Conservation (phyloP, 2,797 vertebrate genomes). For the Podarcis siculus region DNA sequence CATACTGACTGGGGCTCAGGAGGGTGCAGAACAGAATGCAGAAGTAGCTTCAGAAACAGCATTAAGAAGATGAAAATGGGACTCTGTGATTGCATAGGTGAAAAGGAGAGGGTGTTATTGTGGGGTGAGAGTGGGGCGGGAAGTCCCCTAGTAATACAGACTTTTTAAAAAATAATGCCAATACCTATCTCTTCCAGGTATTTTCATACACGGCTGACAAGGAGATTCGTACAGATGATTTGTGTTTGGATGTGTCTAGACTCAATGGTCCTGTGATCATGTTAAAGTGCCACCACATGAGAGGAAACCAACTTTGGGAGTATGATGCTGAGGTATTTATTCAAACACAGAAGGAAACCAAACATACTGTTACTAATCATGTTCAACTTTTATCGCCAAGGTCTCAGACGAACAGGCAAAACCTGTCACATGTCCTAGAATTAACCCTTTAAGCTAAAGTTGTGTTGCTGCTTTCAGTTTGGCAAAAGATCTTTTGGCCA, state of each 20-base stretch:
- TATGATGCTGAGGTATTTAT: slow-evolving; percentile 92
- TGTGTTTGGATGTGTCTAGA: slow-evolving; percentile 96
- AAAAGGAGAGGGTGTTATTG: background rate
- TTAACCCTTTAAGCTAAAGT: background rate
- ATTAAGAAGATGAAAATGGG: too few relatives aligned
- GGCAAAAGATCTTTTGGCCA: background rate
- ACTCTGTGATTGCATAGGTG: background rate
- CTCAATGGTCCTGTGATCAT: slow-evolving; percentile 95
- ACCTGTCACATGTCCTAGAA: background rate
- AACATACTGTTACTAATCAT: background rate
- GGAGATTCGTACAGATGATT: slow-evolving; percentile 96
- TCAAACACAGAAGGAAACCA: background rate
- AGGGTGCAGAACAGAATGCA: too few relatives aligned
- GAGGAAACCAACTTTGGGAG: slow-evolving; percentile 98
- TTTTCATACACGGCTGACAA: slow-evolving; percentile 98
- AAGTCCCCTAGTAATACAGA: background rate
- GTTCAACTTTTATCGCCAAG: background rate
- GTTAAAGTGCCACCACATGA: slow-evolving; percentile 99
- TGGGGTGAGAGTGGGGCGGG: too few relatives aligned
- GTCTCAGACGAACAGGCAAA: background rate
- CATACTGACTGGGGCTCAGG: too few relatives aligned
- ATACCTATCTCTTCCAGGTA: slow-evolving; percentile 78
- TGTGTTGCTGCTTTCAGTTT: background rate
- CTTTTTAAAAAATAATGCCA: background rate
- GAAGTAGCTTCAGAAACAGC: too few relatives aligned